phyloP scores from a whole-genome alignment of 2,113 vertebrate genomes.

The Notechis scutatus region DNA sequence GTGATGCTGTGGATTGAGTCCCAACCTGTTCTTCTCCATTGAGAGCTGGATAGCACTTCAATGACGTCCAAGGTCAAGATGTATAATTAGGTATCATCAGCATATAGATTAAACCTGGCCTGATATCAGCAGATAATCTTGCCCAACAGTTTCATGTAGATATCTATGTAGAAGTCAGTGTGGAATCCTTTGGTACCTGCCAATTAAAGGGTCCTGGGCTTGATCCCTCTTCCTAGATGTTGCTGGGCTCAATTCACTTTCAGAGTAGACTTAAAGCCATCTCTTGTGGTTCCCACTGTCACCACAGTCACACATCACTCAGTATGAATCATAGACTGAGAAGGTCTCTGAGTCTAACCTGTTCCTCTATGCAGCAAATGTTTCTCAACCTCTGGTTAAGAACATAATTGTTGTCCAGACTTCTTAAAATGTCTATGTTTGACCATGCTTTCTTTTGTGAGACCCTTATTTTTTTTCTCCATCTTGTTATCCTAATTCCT shows the following conservation, averaged over 20 bases:
- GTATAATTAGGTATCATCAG: neutral
- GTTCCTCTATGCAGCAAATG: neutral
- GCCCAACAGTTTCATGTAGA: neutral
- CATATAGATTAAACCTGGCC: neutral
- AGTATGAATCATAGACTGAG: neutral
- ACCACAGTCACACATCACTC: neutral
- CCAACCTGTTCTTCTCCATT: neutral
- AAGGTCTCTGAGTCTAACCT: neutral
- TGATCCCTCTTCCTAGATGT: neutral
- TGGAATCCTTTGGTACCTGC: neutral
- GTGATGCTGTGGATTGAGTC: neutral
- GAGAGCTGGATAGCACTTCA: neutral
- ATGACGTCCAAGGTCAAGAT: neutral
- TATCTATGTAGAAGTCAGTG: neutral
- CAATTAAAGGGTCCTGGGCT: neutral
- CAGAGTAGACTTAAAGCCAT: neutral
- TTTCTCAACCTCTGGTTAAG: neutral
- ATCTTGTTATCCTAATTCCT: neutral
- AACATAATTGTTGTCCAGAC: neutral
- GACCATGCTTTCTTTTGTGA: neutral
- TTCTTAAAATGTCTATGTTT: neutral
- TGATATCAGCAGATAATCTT: neutral
- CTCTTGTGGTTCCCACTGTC: neutral
- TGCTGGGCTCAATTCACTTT: neutral
- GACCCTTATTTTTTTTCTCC: neutral